These are phyloP conservation scores for Notoglanidium macrostoma DNA, from an alignment of 2,797 vertebrate species.

Conservation along the genomic window DNA sequence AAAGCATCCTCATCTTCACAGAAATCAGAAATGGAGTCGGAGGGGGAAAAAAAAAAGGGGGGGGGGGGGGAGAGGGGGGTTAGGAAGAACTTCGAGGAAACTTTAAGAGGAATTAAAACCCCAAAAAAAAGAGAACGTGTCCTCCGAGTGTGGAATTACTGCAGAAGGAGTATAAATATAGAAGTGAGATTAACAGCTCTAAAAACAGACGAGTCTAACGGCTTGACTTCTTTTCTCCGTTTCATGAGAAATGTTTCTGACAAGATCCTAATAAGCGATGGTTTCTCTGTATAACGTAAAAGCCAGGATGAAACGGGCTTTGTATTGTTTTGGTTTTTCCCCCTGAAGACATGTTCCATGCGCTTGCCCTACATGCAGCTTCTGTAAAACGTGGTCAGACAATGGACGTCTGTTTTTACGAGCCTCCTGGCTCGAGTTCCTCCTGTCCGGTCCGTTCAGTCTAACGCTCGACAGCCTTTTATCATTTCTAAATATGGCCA, in stretches of 20 bases:
- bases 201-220: not conserved
- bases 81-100: not conserved
- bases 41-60: not conserved
- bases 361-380: not conserved
- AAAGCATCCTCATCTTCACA: not conserved
- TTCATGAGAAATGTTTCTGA: not conserved
- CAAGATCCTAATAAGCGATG: not conserved
- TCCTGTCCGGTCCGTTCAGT: not conserved
- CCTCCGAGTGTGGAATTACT: not conserved
- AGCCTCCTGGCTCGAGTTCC: not conserved
- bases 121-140: not conserved
- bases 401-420: not conserved
- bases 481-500: not conserved
- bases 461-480: not conserved
- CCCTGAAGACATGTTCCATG: not conserved
- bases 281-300: not conserved
- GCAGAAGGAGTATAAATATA: not conserved
- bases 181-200: not conserved
- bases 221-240: not conserved
- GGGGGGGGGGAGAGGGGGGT: not conserved
- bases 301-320: not conserved
- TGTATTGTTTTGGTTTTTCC: not conserved
- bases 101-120: not conserved
- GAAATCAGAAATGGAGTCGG: not conserved
- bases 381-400: not conserved